phyloP scores from a whole-genome alignment of 2,888 invertebrate genomes.

The Hecatera dysodea region DNA sequence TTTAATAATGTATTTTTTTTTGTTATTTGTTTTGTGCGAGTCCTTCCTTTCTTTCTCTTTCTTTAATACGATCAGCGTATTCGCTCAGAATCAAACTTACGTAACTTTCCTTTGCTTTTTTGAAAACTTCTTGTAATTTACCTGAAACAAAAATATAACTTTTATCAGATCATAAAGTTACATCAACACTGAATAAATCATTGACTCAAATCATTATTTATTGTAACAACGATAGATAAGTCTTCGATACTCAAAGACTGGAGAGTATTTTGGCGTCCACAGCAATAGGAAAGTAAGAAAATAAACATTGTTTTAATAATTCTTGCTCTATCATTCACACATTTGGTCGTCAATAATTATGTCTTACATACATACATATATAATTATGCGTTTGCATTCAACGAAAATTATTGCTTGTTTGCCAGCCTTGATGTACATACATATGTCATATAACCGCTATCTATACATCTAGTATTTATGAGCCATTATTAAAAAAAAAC shows the following conservation, averaged over 20 bases:
- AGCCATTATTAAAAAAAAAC: no score
- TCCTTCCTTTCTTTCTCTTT: no score
- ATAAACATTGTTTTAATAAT: no score
- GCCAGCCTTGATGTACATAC: no score
- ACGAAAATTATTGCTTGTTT: no score
- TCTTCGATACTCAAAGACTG: not conserved
- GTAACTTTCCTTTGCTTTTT: not conserved
- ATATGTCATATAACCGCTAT: no score
- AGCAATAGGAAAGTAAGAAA: no score
- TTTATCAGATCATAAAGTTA: not conserved
- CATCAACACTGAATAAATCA: not conserved
- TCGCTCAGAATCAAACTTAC: not conserved
- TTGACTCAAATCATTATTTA: not conserved
- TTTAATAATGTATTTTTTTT: no score
- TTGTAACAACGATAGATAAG: not conserved
- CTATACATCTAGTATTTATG: no score
- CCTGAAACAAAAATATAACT: conserved; percentile 42
- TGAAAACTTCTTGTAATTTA: conserved; percentile 4
- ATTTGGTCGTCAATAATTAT: not conserved
- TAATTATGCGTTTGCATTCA: not conserved
- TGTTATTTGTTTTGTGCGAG: no score
- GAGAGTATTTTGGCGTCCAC: not conserved
- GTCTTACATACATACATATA: no score
- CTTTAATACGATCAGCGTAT: no score
- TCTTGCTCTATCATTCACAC: not conserved